Conservation (phyloP, 2,888 invertebrate species). For the Adelognathus sp. region DNA sequence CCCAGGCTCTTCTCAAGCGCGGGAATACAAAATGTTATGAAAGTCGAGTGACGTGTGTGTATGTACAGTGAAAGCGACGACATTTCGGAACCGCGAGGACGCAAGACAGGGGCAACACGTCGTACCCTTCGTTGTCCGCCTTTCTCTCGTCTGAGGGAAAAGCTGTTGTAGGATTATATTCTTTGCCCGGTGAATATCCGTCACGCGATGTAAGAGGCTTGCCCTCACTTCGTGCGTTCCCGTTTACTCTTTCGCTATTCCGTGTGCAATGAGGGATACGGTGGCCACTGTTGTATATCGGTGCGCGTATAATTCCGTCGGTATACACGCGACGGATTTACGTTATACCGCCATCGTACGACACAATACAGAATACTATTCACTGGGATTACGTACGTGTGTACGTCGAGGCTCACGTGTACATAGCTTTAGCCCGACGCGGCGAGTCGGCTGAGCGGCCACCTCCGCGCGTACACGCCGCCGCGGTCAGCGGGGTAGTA, state of each 20-base stretch:
- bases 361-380: not conserved
- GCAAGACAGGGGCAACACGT: constrained; percentile 6
- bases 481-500: constrained; percentile 41
- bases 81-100: not conserved
- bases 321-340: constrained; percentile 44
- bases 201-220: constrained; percentile 45
- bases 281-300: too few relatives aligned
- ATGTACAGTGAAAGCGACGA: not conserved
- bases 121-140: not conserved
- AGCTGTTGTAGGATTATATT: constrained; percentile 3
- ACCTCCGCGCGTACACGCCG: constrained; percentile 27
- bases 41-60: constrained; percentile 19
- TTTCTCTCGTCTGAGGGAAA: not conserved
- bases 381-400: constrained; percentile 5
- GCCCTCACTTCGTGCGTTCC: constrained; percentile 3
- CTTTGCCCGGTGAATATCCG: constrained; percentile 12
- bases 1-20: too few relatives aligned
- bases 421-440: constrained; percentile 6
- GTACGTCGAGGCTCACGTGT: not conserved
- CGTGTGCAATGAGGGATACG: constrained; percentile 42
- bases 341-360: constrained; percentile 5
- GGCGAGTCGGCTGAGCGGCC: constrained; percentile 12
- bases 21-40: constrained; percentile 28
- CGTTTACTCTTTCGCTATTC: constrained; percentile 21
- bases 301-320: constrained; percentile 50